Evolutionary conservation across 1,140 invertebrate species (phyloP), one percentile per base, ranked within the genome.

Genomic region (Asobara japonica): DNA sequence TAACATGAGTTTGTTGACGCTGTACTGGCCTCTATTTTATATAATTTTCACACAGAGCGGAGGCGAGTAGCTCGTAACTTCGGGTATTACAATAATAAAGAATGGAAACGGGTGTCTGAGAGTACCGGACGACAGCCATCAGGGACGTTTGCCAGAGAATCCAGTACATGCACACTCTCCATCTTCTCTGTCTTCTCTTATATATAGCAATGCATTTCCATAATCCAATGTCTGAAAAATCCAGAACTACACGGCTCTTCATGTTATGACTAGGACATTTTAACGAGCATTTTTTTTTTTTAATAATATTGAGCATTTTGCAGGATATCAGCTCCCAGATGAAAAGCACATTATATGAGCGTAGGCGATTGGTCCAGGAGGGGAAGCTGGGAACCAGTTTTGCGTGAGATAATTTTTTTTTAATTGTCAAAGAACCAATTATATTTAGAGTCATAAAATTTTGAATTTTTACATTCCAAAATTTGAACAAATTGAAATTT

Each of bases 81-180:
- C 25, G 71, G 78, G 82, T 73, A 85, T 85, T 84, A 85, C 80
- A 84, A 85, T 85, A 84, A 85, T 85, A 84, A 84, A 85, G 80
- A 82, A 78, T 75, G 75, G 77, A 69, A 69, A 69, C 66, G 45
- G 45, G 45, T 33, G 66, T 22, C 29, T 2, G 66, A 69, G 45
- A 56, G 38, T 45, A 45, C 8, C 33, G 31, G 33, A 41, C 31
- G 64, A 65, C 66, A 41, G 38, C 45, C 66, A n/a, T n/a, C n/a
- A 29, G 65, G 7, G 31, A 33, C 65, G 16, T 33, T 60, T 70
- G 56, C 68, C 48, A 38, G 51, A 22, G 30, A 25, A 67, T 2
- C 31, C 25, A 30, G 27, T 30, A 64, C 13, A 67, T n/a, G n/a
- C 38, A 41, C 25, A 20, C 11, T 18, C 10, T 33, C 67, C 45